Evolutionary conservation across 2,888 invertebrate species (phyloP).

Genomic region (Polyommatus iphigenia): DNA sequence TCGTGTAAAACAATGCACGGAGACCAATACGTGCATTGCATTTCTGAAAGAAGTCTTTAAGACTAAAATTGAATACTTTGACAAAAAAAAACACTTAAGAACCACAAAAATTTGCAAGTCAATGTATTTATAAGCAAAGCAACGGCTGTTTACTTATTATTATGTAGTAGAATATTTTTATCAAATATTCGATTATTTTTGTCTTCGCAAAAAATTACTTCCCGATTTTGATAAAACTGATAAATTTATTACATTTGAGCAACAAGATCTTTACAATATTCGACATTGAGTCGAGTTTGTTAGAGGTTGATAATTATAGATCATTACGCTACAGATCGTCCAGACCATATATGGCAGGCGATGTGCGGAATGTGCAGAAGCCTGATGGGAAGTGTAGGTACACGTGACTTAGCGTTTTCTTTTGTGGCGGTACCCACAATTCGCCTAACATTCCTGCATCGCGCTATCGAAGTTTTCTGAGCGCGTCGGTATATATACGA

Average conservation of each 20-base stretch:
- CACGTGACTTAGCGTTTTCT: not conserved
- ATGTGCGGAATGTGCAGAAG: not conserved
- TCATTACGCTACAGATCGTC: not conserved
- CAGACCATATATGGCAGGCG: not conserved
- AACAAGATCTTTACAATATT: not conserved
- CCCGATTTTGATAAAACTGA: not conserved
- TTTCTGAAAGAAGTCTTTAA: too few species aligned
- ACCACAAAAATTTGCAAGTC: not conserved
- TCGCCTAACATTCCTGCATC: too few species aligned
- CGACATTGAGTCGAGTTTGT: not conserved
- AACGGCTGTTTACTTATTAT: too few species aligned
- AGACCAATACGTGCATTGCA: too few species aligned
- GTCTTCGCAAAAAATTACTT: not conserved
- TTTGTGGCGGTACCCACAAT: too few species aligned
- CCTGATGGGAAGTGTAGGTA: not conserved
- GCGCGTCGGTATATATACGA: too few species aligned
- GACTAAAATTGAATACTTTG: too few species aligned
- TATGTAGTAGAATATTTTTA: not conserved
- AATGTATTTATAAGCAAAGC: too few species aligned
- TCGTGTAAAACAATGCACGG: too few species aligned
- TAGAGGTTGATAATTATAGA: slow-evolving; percentile 4
- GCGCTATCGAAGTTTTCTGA: too few species aligned
- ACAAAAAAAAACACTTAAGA: not conserved
- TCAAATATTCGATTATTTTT: not conserved
- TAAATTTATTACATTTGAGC: not conserved